Evolutionary conservation across 2,888 invertebrate species (phyloP), one percentile per base, ranked within the genome.

Genomic region (Coenonympha glycerion): DNA sequence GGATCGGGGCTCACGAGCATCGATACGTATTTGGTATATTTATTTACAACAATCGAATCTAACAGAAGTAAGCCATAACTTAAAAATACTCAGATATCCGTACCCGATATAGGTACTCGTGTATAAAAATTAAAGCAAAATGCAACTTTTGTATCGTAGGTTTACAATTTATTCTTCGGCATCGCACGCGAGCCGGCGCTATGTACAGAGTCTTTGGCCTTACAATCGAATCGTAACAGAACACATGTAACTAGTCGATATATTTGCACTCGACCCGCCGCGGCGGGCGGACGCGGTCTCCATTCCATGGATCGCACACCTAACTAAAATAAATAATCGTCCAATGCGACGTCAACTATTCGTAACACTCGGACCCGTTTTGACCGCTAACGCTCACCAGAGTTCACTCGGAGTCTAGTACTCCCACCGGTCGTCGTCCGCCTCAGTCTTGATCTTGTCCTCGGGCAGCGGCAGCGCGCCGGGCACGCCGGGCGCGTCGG

Each of bases 341-440:
- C 60, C 62, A 55, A 45, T 52, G 44, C 58, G 61, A 60, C 61
- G 61, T 64, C 61, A 61, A 61, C 52, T 58, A n/a, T n/a, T n/a
- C n/a, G n/a, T n/a, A 64, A 53, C 60, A 57, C 62, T 60, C 68
- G 62, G 63, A 71, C 71, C 71, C 71, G 71, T 66, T 64, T 64
- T 58, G 58, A 60, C 55, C 63, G 48, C 48, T 59, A 55, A 61
- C 68, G 63, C 64, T 65, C 58, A 58, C 52, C 36, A 56, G 57
- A 62, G 60, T 58, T 48, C 33, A 40, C 11, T 41, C 41, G 11
- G 9, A 37, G 55, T 47, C 55, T 52, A 85, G 67, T 91, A 91
- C 69, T 90, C 90, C 91, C 91, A 91, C 74, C 90, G 79, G 67
- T 90, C 90, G 62, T 90, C 89, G 58, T 90, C 90, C 58, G 84